Percentiles rank a stretch among this genome's conserved stretches.
Conservation (phyloP, 2,888 invertebrate genomes). For the Acronicta alni region DNA sequence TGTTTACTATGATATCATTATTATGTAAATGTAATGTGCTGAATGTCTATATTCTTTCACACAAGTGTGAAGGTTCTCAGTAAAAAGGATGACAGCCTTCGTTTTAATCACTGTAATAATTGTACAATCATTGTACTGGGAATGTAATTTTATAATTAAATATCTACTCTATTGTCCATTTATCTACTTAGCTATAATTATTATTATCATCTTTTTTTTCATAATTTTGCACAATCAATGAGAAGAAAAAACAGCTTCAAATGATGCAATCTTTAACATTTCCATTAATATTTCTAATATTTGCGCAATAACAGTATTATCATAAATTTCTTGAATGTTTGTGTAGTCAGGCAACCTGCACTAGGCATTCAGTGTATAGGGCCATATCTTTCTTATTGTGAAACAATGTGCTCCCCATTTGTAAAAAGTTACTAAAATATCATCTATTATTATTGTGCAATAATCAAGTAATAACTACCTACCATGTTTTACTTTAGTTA, state of each 20-base stretch:
- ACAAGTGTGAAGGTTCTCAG: not conserved
- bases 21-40: too few relatives aligned
- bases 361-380: too few relatives aligned
- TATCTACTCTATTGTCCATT: not conserved
- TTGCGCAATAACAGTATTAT: slow-evolving; percentile 19
- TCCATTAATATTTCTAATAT: slow-evolving; percentile 15
- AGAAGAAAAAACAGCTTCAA: not conserved
- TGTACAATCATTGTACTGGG: not conserved
- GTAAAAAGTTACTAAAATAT: too few relatives aligned
- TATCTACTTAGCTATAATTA: not conserved
- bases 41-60: not conserved
- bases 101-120: slow-evolving; percentile 1
- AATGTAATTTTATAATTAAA: slow-evolving; percentile 6
- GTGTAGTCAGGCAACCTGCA: too few relatives aligned
- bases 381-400: too few relatives aligned
- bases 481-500: not conserved
- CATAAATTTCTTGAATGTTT: too few relatives aligned
- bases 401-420: too few relatives aligned
- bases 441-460: too few relatives aligned
- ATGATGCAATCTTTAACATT: slow-evolving; percentile 30
- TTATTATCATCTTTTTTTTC: not conserved
- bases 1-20: not conserved
- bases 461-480: too few relatives aligned
- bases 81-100: not conserved
- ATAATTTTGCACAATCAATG: slow-evolving; percentile 4